These are phyloP conservation scores for Ageneiosus marmoratus DNA, from an alignment of 2,113 vertebrate species.

Conservation along the genomic window DNA sequence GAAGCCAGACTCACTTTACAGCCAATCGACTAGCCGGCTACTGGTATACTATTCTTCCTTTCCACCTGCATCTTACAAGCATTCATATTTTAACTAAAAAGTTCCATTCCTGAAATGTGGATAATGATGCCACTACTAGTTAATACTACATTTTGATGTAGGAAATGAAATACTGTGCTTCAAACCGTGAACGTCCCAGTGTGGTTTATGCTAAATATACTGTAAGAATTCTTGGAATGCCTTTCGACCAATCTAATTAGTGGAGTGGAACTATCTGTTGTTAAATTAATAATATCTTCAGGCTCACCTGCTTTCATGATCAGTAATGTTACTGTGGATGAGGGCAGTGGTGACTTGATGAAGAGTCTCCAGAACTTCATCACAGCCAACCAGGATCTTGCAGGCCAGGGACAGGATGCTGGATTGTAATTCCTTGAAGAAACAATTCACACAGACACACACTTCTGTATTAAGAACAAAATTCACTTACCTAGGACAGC, in stretches of 20 bases:
- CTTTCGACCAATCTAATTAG: background rate
- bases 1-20: no score
- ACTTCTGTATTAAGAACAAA: background rate
- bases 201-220: background rate
- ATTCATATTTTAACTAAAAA: no score
- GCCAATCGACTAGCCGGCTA: no score
- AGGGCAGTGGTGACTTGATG: constrained; percentile 94
- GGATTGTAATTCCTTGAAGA: constrained; percentile 87
- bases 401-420: constrained; percentile 93
- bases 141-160: no score
- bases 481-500: background rate
- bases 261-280: background rate
- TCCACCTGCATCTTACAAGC: no score
- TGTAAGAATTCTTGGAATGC: background rate
- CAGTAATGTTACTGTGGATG: constrained; percentile 88
- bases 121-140: no score
- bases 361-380: constrained; percentile 95
- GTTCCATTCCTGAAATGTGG: no score
- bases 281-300: background rate
- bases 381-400: constrained; percentile 93
- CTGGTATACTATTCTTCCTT: no score
- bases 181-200: background rate
- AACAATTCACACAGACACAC: constrained; percentile 40
- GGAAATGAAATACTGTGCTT: no score
- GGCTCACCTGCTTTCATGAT: constrained; percentile 86